phyloP scores from a whole-genome alignment of 2,888 invertebrate genomes.

The Dicycla oo region DNA sequence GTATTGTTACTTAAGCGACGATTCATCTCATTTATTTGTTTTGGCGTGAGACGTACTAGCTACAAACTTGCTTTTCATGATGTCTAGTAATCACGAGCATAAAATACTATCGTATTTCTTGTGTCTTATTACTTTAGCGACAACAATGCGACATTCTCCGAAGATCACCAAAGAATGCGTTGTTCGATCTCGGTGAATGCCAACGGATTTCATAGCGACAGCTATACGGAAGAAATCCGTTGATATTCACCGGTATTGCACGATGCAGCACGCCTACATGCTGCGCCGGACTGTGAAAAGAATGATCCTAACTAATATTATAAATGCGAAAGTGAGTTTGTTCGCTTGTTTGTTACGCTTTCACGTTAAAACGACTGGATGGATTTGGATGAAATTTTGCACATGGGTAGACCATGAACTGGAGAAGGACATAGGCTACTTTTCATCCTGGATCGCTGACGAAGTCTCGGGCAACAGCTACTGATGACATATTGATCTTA shows the following conservation, averaged over 20 bases:
- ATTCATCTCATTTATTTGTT: no score
- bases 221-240: slow-evolving; percentile 67
- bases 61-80: neutral
- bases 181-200: slow-evolving; percentile 62
- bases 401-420: no score
- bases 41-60: neutral
- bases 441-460: no score
- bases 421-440: no score
- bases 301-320: neutral
- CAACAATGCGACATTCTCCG: neutral
- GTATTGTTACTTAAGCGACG: no score
- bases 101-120: neutral
- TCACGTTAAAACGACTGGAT: no score
- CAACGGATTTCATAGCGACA: slow-evolving; percentile 49
- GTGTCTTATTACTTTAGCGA: neutral
- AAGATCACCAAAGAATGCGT: slow-evolving; percentile 15
- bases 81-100: neutral
- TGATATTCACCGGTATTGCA: slow-evolving; percentile 61
- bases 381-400: no score
- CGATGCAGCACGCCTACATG: slow-evolving; percentile 5
- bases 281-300: neutral
- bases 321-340: no score
- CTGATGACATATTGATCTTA: neutral
- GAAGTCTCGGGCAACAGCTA: no score
- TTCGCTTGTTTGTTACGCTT: no score